A percentile compares a stretch with the other conserved stretches of the same genome.
phyloP scores from a whole-genome alignment of 2,797 vertebrate genomes.

The Dendrocincla tyrannina region DNA sequence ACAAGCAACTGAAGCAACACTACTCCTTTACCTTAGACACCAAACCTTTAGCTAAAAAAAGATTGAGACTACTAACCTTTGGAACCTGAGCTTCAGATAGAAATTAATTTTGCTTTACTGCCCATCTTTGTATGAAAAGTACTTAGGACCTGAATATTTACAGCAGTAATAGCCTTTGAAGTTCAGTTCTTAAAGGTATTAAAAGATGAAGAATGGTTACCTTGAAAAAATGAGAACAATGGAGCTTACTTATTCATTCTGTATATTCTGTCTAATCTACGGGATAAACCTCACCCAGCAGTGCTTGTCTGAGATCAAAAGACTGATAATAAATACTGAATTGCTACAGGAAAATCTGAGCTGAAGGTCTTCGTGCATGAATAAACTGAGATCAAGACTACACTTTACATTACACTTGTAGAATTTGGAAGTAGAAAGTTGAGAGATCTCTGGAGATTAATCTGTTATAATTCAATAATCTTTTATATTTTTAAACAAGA shows the following conservation, averaged over 20 bases:
- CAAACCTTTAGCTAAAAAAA: background rate
- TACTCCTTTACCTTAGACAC: background rate
- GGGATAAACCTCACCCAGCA: constrained; percentile 7
- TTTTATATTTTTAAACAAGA: constrained; percentile 1
- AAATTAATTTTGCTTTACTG: background rate
- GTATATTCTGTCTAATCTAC: background rate
- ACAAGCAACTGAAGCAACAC: background rate
- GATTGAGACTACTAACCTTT: background rate
- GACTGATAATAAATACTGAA: constrained; percentile 5
- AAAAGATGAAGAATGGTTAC: constrained; percentile 58
- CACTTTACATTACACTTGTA: background rate
- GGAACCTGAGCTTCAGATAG: background rate
- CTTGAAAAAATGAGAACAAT: constrained; percentile 54
- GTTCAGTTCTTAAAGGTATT: constrained; percentile 35
- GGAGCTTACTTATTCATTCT: constrained; percentile 32
- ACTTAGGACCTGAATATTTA: constrained; percentile 60
- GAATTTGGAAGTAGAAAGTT: background rate
- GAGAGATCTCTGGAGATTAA: background rate
- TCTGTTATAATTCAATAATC: background rate
- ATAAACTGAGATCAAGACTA: background rate
- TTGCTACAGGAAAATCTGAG: background rate
- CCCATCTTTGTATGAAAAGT: constrained; percentile 46
- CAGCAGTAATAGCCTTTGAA: constrained; percentile 58
- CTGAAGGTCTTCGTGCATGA: background rate
- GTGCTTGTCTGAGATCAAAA: constrained; percentile 36